A percentile compares a stretch with the other conserved stretches of the same genome.
Evolutionary conservation across 2,113 vertebrate species (phyloP).

Genomic region (Callopanchax toddi): DNA sequence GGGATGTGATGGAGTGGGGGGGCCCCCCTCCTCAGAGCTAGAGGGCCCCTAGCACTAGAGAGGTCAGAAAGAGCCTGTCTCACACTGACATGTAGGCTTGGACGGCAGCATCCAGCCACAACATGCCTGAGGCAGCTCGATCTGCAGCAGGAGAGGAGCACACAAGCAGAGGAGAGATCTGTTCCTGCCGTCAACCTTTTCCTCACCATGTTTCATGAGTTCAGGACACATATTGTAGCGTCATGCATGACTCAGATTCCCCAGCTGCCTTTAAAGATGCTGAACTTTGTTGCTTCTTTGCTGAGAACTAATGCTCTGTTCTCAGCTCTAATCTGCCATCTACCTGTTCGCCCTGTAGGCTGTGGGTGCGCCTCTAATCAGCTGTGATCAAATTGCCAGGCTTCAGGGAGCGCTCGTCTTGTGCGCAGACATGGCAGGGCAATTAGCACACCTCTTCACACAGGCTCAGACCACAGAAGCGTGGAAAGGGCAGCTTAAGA

Average conservation of each 20-base stretch:
- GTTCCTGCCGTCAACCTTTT: constrained; percentile 43
- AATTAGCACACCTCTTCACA: constrained; percentile 75
- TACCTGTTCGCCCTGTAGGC: constrained; percentile 50
- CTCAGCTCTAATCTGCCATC: constrained; percentile 37
- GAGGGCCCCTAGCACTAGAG: constrained; percentile 71
- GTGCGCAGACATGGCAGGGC: constrained; percentile 52
- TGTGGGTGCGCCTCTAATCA: constrained; percentile 53
- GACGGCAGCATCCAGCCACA: constrained; percentile 75
- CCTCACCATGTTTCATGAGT: constrained; percentile 24
- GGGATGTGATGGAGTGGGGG: constrained; percentile 80
- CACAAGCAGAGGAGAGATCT: constrained; percentile 33
- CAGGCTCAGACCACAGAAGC: constrained; percentile 73
- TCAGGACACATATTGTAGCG: constrained; percentile 13
- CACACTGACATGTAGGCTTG: constrained; percentile 75
- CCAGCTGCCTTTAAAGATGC: constrained; percentile 16
- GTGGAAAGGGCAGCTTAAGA: constrained; percentile 70
- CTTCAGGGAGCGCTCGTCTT: constrained; percentile 40
- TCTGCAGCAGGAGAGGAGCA: constrained; percentile 57
- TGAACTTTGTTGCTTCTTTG: constrained; percentile 29
- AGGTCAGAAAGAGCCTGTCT: constrained; percentile 75
- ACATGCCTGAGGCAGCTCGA: constrained; percentile 70
- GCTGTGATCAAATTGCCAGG: constrained; percentile 63
- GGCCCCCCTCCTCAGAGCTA: constrained; percentile 70
- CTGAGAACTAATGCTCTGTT: constrained; percentile 26
- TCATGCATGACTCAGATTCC: neutral